Evolutionary conservation across 2,888 invertebrate species (phyloP).

Genomic region (Drosophila austrosaltans): DNA sequence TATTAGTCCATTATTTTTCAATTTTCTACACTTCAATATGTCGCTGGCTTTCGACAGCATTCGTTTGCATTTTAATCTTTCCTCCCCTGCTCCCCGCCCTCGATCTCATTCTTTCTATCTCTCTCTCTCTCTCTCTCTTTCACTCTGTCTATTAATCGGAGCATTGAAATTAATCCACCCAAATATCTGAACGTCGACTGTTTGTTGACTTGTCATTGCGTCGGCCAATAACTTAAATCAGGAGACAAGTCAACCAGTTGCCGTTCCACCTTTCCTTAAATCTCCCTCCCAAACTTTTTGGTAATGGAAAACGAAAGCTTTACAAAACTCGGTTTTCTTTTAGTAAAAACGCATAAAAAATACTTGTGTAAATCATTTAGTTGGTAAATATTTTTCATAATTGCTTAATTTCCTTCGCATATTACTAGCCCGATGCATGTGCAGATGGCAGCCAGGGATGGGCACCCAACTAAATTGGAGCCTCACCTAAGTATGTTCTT

Average conservation of each 20-base stretch:
- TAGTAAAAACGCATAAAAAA: slow-evolving; percentile 22
- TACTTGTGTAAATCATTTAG: slow-evolving; percentile 63
- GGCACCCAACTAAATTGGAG: background rate
- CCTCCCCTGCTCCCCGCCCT: background rate
- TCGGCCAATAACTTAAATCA: slow-evolving; percentile 69
- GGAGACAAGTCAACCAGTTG: slow-evolving; percentile 20
- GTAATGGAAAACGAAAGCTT: slow-evolving; percentile 49
- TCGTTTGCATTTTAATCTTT: slow-evolving; percentile 79
- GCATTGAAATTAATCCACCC: slow-evolving; percentile 67
- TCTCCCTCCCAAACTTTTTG: slow-evolving; percentile 22
- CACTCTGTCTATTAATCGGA: slow-evolving; percentile 28
- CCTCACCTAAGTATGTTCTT: background rate
- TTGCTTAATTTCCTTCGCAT: slow-evolving; percentile 56
- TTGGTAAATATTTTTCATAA: slow-evolving; percentile 55
- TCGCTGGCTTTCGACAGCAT: slow-evolving; percentile 55
- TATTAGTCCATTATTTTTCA: slow-evolving; percentile 79
- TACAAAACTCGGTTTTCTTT: slow-evolving; percentile 11
- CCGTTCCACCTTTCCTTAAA: background rate
- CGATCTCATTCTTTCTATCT: background rate
- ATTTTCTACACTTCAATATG: slow-evolving; percentile 76
- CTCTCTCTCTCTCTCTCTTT: background rate
- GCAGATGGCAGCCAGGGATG: slow-evolving; percentile 27
- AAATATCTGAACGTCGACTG: slow-evolving; percentile 42
- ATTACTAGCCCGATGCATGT: slow-evolving; percentile 14
- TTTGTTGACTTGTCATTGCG: slow-evolving; percentile 74